These are phyloP conservation scores for Poeciliopsis gracilis DNA, from an alignment of 2,797 vertebrate species.

Conservation along the genomic window DNA sequence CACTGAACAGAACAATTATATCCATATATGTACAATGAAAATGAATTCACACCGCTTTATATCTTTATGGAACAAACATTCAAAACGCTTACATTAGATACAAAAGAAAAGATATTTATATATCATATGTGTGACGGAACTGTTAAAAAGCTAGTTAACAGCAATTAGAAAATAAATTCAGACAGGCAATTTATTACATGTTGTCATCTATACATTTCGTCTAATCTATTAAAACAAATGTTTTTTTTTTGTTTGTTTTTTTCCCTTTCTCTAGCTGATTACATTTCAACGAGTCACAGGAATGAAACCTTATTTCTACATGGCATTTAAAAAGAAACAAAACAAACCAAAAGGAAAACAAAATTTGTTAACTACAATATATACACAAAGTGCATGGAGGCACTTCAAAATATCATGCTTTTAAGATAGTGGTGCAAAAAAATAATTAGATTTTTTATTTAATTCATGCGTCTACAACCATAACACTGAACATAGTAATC, in stretches of 20 bases:
- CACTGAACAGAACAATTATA: constrained; percentile 81
- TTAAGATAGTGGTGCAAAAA: constrained; percentile 86
- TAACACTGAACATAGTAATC: constrained; percentile 76
- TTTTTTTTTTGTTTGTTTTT: constrained; percentile 35
- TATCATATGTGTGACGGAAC: constrained; percentile 78
- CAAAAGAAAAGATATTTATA: constrained; percentile 78
- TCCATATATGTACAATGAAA: constrained; percentile 84
- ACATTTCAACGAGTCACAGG: constrained; percentile 80
- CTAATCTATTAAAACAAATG: constrained; percentile 77
- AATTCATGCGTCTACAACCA: constrained; percentile 83
- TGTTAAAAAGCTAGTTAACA: constrained; percentile 80
- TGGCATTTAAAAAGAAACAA: constrained; percentile 79
- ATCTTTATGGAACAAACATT: constrained; percentile 82
- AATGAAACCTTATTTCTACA: constrained; percentile 82
- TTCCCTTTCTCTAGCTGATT: constrained; percentile 71
- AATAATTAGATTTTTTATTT: constrained; percentile 75
- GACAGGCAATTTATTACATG: constrained; percentile 77
- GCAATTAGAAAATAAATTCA: constrained; percentile 78
- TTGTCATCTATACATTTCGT: constrained; percentile 72
- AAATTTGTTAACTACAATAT: constrained; percentile 88
- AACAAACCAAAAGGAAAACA: constrained; percentile 76
- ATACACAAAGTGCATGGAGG: constrained; percentile 92
- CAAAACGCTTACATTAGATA: constrained; percentile 84
- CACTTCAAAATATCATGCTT: constrained; percentile 91
- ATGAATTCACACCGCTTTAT: constrained; percentile 81